phyloP scores from a whole-genome alignment of 2,113 vertebrate genomes.

The Litocranius walleri region DNA sequence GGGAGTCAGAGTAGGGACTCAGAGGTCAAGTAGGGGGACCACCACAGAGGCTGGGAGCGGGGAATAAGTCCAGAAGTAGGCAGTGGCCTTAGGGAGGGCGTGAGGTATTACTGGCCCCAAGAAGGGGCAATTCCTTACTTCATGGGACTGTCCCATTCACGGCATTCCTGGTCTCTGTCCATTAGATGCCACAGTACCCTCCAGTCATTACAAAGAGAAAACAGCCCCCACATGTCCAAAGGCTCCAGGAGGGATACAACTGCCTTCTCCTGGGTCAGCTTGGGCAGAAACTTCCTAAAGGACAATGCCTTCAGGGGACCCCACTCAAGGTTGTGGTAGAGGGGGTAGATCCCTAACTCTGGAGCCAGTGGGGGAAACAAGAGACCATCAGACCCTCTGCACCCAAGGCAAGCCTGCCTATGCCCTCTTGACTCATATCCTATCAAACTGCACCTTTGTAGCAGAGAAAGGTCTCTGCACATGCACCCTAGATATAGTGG shows the following conservation, averaged over 20 bases:
- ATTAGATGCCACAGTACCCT: not conserved
- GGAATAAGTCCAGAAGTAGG: not conserved
- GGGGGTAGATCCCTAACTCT: fast-evolving
- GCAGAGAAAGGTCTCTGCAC: not conserved
- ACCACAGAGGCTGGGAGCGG: fast-evolving
- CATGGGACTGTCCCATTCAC: not conserved
- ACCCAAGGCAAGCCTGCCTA: not conserved
- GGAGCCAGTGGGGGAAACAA: fast-evolving
- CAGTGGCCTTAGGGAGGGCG: not conserved
- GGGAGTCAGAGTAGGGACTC: not conserved
- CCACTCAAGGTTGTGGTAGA: not conserved
- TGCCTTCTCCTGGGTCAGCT: not conserved
- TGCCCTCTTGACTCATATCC: not conserved
- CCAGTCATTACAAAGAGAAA: not conserved
- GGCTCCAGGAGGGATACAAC: not conserved
- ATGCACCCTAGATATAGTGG: not conserved
- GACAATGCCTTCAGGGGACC: not conserved
- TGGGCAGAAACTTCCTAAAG: not conserved
- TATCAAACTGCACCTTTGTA: fast-evolving
- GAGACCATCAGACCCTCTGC: not conserved
- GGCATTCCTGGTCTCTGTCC: not conserved
- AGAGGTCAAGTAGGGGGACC: not conserved
- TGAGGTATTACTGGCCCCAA: not conserved
- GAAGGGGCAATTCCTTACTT: not conserved
- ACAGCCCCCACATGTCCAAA: not conserved